phyloP scores from a whole-genome alignment of 2,888 invertebrate species.

The Eumacrocentrus americanus region DNA sequence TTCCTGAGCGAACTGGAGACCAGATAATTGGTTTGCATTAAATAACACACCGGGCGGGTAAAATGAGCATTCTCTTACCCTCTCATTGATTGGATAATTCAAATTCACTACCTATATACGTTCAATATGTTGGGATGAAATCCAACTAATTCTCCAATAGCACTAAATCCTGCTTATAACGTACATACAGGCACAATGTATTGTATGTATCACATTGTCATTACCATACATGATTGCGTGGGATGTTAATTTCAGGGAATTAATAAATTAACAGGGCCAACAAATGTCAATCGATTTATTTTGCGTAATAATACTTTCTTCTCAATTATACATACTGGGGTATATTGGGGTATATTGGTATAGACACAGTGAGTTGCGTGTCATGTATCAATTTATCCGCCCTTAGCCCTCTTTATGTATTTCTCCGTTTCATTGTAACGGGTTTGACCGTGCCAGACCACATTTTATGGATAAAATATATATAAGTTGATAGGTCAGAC shows the following conservation, averaged over 20 bases:
- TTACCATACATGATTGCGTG: neutral
- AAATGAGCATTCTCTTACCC: too few relatives aligned
- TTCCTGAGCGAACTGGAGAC: too few relatives aligned
- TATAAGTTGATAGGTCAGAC: slow-evolving; percentile 16
- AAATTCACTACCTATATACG: too few relatives aligned
- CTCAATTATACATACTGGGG: neutral
- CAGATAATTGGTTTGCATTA: too few relatives aligned
- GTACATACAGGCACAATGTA: neutral
- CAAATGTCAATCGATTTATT: neutral
- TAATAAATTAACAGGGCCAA: too few relatives aligned
- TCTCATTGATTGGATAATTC: too few relatives aligned
- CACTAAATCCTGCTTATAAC: neutral
- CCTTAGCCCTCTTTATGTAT: neutral
- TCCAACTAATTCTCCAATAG: neutral
- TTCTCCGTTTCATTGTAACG: neutral
- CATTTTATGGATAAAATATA: slow-evolving; percentile 9
- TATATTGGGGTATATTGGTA: neutral
- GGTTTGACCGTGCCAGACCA: slow-evolving; percentile 12
- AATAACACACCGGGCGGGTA: too few relatives aligned
- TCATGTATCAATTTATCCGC: slow-evolving; percentile 11
- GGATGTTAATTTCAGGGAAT: too few relatives aligned
- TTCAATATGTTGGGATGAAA: too few relatives aligned
- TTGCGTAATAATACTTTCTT: neutral
- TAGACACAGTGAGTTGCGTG: slow-evolving; percentile 13
- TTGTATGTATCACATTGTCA: neutral